Conservation (phyloP, 1,140 invertebrate genomes). For the Brachionus rubens region DNA sequence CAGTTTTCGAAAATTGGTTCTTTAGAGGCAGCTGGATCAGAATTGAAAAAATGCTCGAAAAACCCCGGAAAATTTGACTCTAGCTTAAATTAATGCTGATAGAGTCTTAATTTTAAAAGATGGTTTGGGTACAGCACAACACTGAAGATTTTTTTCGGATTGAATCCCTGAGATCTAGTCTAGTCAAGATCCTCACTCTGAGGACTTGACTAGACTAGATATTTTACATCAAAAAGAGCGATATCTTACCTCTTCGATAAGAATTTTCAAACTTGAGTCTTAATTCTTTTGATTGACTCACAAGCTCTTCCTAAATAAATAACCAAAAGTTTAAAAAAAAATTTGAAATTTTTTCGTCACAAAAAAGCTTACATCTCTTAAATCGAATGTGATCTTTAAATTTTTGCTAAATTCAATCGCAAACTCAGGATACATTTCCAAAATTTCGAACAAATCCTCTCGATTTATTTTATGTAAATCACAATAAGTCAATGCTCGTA, state of each 20-base stretch:
- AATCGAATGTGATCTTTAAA: slow-evolving; percentile 90
- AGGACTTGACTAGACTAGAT: too few relatives aligned
- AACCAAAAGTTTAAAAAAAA: background rate
- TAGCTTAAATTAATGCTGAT: too few relatives aligned
- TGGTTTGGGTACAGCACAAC: too few relatives aligned
- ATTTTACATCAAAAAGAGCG: too few relatives aligned
- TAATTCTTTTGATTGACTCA: slow-evolving; percentile 25
- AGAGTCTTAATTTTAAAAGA: too few relatives aligned
- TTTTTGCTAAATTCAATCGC: slow-evolving; percentile 84
- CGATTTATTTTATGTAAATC: slow-evolving; percentile 95
- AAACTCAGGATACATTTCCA: slow-evolving; percentile 96
- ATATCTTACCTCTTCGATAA: background rate
- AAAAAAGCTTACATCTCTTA: slow-evolving; percentile 77
- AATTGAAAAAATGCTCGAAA: too few relatives aligned
- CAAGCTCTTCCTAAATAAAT: slow-evolving; percentile 30
- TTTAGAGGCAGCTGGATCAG: too few relatives aligned
- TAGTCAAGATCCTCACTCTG: too few relatives aligned
- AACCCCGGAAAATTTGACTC: too few relatives aligned
- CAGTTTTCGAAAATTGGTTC: too few relatives aligned
- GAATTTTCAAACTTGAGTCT: slow-evolving; percentile 35
- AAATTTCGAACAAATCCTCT: slow-evolving; percentile 90
- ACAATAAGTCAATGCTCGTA: slow-evolving; percentile 97
- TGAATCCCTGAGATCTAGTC: too few relatives aligned
- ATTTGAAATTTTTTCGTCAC: background rate
- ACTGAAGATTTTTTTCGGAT: too few relatives aligned